A percentile compares a stretch with the other conserved stretches of the same genome.
Conservation (phyloP, 2,113 vertebrate species). For the Scalopus aquaticus region DNA sequence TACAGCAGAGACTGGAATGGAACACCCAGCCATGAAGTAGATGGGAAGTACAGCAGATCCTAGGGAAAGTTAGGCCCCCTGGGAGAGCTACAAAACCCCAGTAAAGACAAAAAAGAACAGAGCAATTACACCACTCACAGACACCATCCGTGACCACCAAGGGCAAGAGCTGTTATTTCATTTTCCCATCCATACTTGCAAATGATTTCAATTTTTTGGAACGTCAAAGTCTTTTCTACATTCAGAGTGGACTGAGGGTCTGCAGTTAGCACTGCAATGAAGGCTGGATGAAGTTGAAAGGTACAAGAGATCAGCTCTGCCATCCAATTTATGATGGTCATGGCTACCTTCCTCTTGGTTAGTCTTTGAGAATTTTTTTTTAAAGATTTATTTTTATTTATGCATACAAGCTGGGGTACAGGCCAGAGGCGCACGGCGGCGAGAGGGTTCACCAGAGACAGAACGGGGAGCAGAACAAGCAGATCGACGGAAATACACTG, state of each 20-base stretch:
- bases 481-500: too few species aligned
- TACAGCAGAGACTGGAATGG: neutral
- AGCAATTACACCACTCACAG: neutral
- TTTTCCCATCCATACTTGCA: fast-evolving
- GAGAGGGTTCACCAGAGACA: too few species aligned
- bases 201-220: neutral
- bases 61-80: neutral
- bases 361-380: neutral
- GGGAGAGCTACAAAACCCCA: neutral
- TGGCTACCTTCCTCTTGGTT: neutral
- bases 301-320: neutral
- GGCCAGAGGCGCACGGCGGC: too few species aligned
- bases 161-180: neutral
- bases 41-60: neutral
- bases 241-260: neutral
- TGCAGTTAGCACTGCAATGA: neutral
- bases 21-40: fast-evolving
- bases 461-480: too few species aligned
- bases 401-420: too few species aligned
- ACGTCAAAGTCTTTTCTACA: neutral
- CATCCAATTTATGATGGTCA: neutral
- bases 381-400: too few species aligned
- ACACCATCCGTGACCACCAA: neutral
- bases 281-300: neutral
- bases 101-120: neutral